phyloP scores from a whole-genome alignment of 2,888 invertebrate genomes.

The Periphyllus acericola region DNA sequence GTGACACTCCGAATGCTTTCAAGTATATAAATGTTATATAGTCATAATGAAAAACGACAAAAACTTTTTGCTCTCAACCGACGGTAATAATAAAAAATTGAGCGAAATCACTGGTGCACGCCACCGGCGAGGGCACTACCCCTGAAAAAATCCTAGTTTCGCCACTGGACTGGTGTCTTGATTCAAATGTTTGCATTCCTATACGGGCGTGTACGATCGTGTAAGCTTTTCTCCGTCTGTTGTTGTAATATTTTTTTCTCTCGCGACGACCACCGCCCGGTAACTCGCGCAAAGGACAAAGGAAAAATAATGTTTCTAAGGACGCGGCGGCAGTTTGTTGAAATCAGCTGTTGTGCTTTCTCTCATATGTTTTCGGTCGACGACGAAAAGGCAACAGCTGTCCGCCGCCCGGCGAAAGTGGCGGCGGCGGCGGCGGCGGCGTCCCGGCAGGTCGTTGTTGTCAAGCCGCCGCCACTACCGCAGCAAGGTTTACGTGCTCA shows the following conservation, averaged over 20 bases:
- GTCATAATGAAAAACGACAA: too few species aligned
- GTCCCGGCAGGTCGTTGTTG: constrained; percentile 52
- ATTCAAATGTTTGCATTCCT: too few species aligned
- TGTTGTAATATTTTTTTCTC: neutral
- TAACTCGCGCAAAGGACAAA: neutral
- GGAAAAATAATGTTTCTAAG: neutral
- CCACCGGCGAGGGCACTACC: too few species aligned
- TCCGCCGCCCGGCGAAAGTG: constrained; percentile 53
- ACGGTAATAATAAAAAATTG: too few species aligned
- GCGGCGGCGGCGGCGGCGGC: constrained; percentile 26
- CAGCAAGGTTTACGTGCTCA: neutral
- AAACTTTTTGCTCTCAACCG: too few species aligned
- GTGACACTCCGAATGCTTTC: too few species aligned
- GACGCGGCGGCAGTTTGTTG: neutral
- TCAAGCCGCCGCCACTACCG: constrained; percentile 8
- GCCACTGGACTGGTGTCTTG: too few species aligned
- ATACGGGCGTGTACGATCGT: too few species aligned
- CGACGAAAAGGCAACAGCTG: constrained; percentile 56
- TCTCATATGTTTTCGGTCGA: constrained; percentile 36
- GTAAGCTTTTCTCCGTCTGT: neutral
- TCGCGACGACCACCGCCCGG: neutral
- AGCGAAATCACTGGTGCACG: too few species aligned
- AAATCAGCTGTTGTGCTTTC: constrained; percentile 24
- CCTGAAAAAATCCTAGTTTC: too few species aligned
- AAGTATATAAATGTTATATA: too few species aligned